A percentile compares a stretch with the other conserved stretches of the same genome.
Evolutionary conservation across 2,888 invertebrate species (phyloP).

Genomic region (Cylloceria caligata): DNA sequence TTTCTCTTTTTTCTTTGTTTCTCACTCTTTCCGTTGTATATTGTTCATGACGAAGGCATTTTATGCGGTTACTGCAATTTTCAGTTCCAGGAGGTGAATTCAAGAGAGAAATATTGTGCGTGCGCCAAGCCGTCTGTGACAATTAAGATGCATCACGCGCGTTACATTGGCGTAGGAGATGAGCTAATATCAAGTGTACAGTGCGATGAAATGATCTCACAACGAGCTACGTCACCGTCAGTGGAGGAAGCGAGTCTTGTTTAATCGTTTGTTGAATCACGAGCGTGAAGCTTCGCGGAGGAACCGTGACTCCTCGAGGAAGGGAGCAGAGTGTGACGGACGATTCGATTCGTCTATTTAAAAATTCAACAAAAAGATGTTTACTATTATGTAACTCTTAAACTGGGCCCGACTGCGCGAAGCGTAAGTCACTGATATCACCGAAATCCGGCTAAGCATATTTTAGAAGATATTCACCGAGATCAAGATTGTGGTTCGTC

Average conservation of each 20-base stretch:
- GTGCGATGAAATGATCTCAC: not conserved
- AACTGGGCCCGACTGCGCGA: not conserved
- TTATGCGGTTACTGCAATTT: not conserved
- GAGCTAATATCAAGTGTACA: conserved; percentile 52
- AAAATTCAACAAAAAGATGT: conserved; percentile 21
- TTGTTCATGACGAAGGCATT: not conserved
- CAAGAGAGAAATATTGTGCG: conserved; percentile 65
- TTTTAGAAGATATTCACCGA: not conserved
- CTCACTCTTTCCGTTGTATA: not conserved
- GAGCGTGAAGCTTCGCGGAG: conserved; percentile 60
- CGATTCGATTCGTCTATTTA: conserved; percentile 66
- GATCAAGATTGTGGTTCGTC: not conserved
- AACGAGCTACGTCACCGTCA: conserved; percentile 15
- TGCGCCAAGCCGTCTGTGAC: conserved; percentile 65
- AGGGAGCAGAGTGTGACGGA: conserved; percentile 51
- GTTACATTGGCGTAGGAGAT: conserved; percentile 45
- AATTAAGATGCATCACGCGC: conserved; percentile 64
- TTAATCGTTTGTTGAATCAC: conserved; percentile 68
- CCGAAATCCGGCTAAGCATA: not conserved
- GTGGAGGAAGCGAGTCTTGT: conserved; percentile 61
- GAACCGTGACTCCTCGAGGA: conserved; percentile 49
- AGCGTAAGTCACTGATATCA: not conserved
- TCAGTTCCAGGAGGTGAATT: conserved; percentile 59
- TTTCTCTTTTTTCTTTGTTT: not conserved
- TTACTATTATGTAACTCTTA: not conserved